Evolutionary conservation across 2,888 invertebrate genomes (phyloP), one percentile per base, ranked within the genome.

Genomic region (Mimachlamys varia): DNA sequence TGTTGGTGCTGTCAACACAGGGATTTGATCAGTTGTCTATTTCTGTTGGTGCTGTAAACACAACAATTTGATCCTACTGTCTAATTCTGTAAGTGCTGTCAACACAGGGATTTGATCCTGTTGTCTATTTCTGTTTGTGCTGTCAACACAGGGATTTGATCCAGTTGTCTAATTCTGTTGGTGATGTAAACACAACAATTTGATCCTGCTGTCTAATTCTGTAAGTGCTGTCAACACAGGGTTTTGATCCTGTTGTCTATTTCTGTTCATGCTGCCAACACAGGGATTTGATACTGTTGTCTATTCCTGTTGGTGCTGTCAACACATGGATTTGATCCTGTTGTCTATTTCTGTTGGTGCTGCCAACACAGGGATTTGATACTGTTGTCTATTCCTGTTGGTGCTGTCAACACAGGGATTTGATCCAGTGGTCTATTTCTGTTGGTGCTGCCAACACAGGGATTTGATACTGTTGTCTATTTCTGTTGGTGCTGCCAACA

Each of bases 131-230:
- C n/a, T n/a, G n/a, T n/a, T n/a, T n/a, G n/a, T n/a, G n/a, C n/a
- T n/a, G n/a, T n/a, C n/a, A n/a, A n/a, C 62, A 76, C 62, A 76
- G 62, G 62, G n/a, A 76, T n/a, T 76, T 76, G 27, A 27, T 27
- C n/a, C n/a, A n/a, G n/a, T 76, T 76, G 10, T 15, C 62, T 76
- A 12, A 15, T 12, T 27, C 27, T 27, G 13, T 5, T 58, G 22
- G 15, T 58, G 4, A 17, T 12, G 22, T 22, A 17, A 15, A 10
- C 58, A 58, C 10, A 58, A 22, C 15, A 17, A 58, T 17, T 17
- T 10, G 12, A 12, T 17, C 12, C 58, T 5, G 15, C 12, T 58
- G 4, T 58, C 15, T 5, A 58, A 27, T 27, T 27, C 27, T 76
- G 15, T 7, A 27, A 13, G 62, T n/a, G 27, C 62, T 27, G 5